Conservation (phyloP, 2,888 invertebrate species). For the Volucella inflata region DNA sequence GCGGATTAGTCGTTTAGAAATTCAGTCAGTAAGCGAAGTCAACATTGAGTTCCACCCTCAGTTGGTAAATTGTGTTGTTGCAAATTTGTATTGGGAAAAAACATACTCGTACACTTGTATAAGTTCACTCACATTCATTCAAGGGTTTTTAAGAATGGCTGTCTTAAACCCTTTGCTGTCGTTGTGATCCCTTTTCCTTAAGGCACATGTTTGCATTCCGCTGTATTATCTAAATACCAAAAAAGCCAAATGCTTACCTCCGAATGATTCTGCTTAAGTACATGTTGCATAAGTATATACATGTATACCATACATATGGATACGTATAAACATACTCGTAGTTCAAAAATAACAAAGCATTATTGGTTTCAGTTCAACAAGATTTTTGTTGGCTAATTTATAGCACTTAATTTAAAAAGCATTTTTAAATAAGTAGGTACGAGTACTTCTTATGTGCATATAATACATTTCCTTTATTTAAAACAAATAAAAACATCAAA, state of each 20-base stretch:
- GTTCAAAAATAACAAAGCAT: no score
- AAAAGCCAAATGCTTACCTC: constrained; percentile 69
- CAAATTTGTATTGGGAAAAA: constrained; percentile 40
- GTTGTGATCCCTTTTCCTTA: constrained; percentile 22
- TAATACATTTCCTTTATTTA: no score
- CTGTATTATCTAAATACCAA: constrained; percentile 68
- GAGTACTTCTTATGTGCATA: no score
- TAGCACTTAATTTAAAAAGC: no score
- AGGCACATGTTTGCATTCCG: constrained; percentile 62
- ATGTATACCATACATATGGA: no score
- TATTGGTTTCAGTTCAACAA: no score
- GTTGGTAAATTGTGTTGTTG: constrained; percentile 33
- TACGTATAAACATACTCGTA: no score
- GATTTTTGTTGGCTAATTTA: no score
- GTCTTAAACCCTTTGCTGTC: constrained; percentile 50
- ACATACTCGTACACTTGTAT: constrained; percentile 66
- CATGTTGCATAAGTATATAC: constrained; percentile 36
- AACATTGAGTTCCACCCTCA: constrained; percentile 48
- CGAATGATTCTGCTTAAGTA: constrained; percentile 52
- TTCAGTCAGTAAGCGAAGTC: constrained; percentile 42
- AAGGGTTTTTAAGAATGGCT: constrained; percentile 15
- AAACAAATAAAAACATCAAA: no score
- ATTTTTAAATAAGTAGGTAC: no score
- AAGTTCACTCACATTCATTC: constrained; percentile 52
- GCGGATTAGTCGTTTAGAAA: constrained; percentile 76